Percentiles rank a stretch among this genome's conserved stretches.
Conservation (phyloP, 2,888 invertebrate genomes). For the Germaria angustata region DNA sequence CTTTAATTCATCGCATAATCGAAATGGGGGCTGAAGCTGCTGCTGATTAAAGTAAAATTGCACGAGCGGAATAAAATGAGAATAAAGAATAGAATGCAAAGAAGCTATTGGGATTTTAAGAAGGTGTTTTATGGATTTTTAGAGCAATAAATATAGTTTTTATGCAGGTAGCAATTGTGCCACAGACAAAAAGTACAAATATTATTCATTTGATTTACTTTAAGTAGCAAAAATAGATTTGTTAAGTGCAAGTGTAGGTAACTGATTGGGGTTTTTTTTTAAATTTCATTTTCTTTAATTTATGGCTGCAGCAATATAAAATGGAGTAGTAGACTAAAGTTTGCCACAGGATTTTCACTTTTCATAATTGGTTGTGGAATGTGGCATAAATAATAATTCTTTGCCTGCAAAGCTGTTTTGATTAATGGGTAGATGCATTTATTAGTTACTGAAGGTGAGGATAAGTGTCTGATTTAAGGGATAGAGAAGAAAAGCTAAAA, state of each 20-base stretch:
- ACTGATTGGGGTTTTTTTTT: neutral
- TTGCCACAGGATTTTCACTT: conserved; percentile 4
- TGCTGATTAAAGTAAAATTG: neutral
- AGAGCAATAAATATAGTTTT: neutral
- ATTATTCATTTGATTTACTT: neutral
- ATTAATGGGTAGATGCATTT: neutral
- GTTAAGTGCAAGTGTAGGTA: conserved; percentile 4
- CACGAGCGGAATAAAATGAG: neutral
- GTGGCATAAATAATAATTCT: conserved; percentile 16
- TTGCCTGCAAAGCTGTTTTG: neutral
- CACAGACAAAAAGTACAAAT: neutral
- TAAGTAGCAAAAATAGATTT: conserved; percentile 13
- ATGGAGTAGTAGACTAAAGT: conserved; percentile 29
- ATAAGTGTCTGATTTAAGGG: neutral
- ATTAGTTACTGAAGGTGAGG: neutral
- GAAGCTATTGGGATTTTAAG: neutral
- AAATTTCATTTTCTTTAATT: neutral
- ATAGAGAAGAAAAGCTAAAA: neutral
- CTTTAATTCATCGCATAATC: conserved; percentile 1
- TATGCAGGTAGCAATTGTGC: neutral
- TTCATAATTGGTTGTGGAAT: neutral
- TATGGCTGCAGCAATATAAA: conserved; percentile 30
- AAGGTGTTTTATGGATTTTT: neutral
- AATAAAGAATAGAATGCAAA: neutral
- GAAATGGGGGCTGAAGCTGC: neutral